Base-by-base conservation (phyloP, 2,113 vertebrate genomes). In the Scopus umbretta region DNA sequence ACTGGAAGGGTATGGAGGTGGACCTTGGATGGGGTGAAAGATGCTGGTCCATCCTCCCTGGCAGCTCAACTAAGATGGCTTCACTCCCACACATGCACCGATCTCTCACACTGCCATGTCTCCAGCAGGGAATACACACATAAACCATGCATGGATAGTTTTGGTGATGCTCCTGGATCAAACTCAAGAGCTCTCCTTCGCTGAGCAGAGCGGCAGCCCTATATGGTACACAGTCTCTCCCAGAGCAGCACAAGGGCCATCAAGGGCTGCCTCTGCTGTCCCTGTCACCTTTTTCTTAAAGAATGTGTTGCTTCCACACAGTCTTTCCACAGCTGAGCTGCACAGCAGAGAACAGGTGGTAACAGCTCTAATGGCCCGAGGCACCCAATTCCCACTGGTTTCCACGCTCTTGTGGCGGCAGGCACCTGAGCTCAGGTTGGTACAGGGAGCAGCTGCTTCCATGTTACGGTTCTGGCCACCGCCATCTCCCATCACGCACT, bases 71-170 rank as follows among this genome's bases (percentile, higher is more conserved):
- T 16, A 12, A 50, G 55, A 11, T 0, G 0, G 49, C n/a, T 56
- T 62, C 9, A 4, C 21, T 15, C 62, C 81, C 32, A 42, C 52
- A 65, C 19, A 3, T 0, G 3, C 84, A 16, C 68, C 9, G 1
- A 9, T 13, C 43, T 43, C 82, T 71, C 49, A 25, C 32, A 1
- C 36, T 40, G 66, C 71, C 36, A 3, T 0, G 2, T 52, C 43
- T 53, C 43, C 58, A 53, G 27, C 27, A 6, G 25, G 20, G 42
- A 82, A 34, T 1, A 3, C 18, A 1, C n/a, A 2, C 0, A 11
- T 1, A 3, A 49, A n/a, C 27, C 1, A 0, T 0, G 5, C 50
- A 29, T 1, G 18, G 49, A 19, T 6, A 34, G 47, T 11, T 78
- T 15, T 55, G 59, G n/a, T 20, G 76, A 49, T 9, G 71, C 66